These are phyloP conservation scores for Danio albolineatus DNA, from an alignment of 2,797 vertebrate species.

Conservation along the genomic window DNA sequence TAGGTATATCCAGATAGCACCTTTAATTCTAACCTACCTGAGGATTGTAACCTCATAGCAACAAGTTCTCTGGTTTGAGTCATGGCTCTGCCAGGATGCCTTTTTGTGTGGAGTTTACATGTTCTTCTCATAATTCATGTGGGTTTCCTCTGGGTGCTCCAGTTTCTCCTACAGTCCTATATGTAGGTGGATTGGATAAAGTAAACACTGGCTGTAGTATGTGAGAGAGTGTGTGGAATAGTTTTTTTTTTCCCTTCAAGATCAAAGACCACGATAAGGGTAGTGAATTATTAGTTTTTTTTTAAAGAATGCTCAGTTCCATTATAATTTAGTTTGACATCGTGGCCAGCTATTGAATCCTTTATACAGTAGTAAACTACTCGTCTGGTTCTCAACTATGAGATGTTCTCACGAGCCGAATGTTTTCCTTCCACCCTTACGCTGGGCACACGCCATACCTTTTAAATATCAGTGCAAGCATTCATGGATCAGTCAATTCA, in stretches of 20 bases:
- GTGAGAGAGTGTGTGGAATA: too few relatives aligned
- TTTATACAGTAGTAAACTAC: slow-evolving; percentile 8
- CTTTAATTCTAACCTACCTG: too few relatives aligned
- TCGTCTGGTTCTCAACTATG: slow-evolving; percentile 33
- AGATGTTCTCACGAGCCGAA: slow-evolving; percentile 29
- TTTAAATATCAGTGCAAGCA: slow-evolving; percentile 32
- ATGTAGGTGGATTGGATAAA: too few relatives aligned
- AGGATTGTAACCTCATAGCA: too few relatives aligned
- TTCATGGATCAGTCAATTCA: slow-evolving; percentile 33
- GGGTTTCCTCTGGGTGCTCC: too few relatives aligned
- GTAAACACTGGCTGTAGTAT: too few relatives aligned
- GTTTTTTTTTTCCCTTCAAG: background rate
- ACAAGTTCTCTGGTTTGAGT: too few relatives aligned
- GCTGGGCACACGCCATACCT: background rate
- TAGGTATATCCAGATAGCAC: too few relatives aligned
- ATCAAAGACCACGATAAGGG: background rate
- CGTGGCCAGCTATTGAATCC: slow-evolving; percentile 20
- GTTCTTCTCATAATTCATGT: too few relatives aligned
- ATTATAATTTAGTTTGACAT: slow-evolving; percentile 22
- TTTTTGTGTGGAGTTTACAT: too few relatives aligned
- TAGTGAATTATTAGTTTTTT: slow-evolving; percentile 6
- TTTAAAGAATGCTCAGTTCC: background rate
- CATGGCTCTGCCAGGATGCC: too few relatives aligned
- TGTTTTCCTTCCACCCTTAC: slow-evolving; percentile 44
- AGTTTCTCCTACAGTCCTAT: too few relatives aligned